Evolutionary conservation across 2,797 vertebrate species (phyloP), one percentile per base, ranked within the genome.

Genomic region (Mormyrops boulengeri): DNA sequence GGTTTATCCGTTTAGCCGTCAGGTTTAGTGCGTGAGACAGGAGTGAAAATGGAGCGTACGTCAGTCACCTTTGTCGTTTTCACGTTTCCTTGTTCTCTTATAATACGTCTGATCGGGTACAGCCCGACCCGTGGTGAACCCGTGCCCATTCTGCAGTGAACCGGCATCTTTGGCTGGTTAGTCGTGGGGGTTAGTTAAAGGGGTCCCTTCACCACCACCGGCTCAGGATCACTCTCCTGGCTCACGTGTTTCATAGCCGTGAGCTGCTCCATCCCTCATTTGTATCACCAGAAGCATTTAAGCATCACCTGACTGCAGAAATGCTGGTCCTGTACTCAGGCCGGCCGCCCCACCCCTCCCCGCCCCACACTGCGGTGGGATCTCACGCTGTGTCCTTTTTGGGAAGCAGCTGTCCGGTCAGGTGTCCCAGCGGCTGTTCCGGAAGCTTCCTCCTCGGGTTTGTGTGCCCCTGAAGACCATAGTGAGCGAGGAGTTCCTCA

Each of bases 381-480:
- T 26, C 66, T 38, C 30, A 34, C 2, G 0, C 66, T 73, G 4
- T 41, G 69, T 38, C 34, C 14, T 77, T 77, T 84, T 49, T 49
- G 38, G 34, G 17, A 44, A 91, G 89, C 93, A 98, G 98, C 94
- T 98, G 92, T 96, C 96, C 0, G 98, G 98, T 60, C 98, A 97
- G 91, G 96, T 98, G 85, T 97, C 98, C 2, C 97, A 98, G 86
- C 96, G 97, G 0, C 94, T 97, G 41, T 98, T 99, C 92, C 95
- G 97, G 91, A 98, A 99, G 91, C 96, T 98, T 17, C 97, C 98
- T 0, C 98, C 97, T 0, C 96, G 98, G 0, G 97, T 98, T 49
- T 98, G 97, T 6, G 96, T 99, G 86, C 97, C 98, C 7, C 93
- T 99, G 62, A 98, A 98, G 94, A 97, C 95, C 92, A 99, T 99